Evolutionary conservation across 2,113 vertebrate species (phyloP).

Genomic region (Leptodactylus fuscus): DNA sequence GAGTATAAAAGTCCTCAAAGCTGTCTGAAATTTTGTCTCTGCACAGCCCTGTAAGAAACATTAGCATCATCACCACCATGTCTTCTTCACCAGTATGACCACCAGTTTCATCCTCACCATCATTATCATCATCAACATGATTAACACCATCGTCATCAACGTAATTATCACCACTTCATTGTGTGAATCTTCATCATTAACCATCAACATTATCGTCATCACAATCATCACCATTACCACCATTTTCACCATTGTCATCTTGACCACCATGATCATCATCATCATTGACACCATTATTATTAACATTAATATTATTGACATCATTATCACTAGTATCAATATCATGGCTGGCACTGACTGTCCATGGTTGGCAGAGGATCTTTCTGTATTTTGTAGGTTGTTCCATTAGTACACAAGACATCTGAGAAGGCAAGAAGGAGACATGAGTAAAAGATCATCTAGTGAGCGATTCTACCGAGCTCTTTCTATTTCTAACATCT

Average conservation of each 20-base stretch:
- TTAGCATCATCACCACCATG: neutral
- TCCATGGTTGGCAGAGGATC: neutral
- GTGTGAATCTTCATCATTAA: neutral
- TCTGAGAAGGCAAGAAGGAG: neutral
- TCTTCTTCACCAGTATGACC: neutral
- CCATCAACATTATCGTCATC: neutral
- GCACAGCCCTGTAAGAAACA: neutral
- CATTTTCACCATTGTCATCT: neutral
- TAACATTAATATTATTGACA: neutral
- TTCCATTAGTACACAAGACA: neutral
- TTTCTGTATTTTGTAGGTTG: neutral
- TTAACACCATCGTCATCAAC: neutral
- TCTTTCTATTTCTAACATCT: too few species aligned
- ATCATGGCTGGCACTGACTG: neutral
- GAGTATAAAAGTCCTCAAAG: conserved; percentile 27
- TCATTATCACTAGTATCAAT: neutral
- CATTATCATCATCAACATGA: neutral
- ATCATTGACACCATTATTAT: neutral
- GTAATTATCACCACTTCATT: neutral
- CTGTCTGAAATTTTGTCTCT: neutral
- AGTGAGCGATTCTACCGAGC: too few species aligned
- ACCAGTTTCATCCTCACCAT: neutral
- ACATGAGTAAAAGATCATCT: neutral
- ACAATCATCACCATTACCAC: neutral
- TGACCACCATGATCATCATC: neutral